Evolutionary conservation across 2,113 vertebrate species (phyloP), one percentile per base, ranked within the genome.

Genomic region (Elaphurus davidianus): DNA sequence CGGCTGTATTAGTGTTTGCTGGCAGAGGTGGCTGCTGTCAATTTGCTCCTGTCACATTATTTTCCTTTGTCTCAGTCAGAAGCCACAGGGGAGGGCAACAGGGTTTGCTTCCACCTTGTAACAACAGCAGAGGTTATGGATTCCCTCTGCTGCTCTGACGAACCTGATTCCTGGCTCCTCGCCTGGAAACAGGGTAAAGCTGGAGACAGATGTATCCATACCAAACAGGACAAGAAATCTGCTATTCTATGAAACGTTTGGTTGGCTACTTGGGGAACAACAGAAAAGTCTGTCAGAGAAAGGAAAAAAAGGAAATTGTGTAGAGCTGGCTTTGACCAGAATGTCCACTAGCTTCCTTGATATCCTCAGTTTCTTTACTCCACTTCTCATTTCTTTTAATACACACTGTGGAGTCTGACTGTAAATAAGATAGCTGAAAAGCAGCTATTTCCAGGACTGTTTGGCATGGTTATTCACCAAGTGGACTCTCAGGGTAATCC

Each of bases 121-220:
- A 98, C 97, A 98, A 98, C 50, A 96, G 93, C 98, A 95, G 76
- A 94, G 96, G 87, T 91, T 9, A 4, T 82, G 71, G 91, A 97
- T 64, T 97, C 98, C 97, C 98, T 96, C 67, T 19, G 15, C 62
- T 16, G 47, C 90, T 90, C 54, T 16, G 47, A 91, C 83, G 54
- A 97, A 94, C 93, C n/a, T 93, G 93, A 97, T 91, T 96, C 95
- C 97, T 97, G 94, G 96, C 95, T 97, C 96, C 96, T 98, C 62
- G 67, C 96, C 71, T 89, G 89, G 33, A 96, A 96, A 93, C 92
- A 76, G 92, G 88, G 86, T 50, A 91, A 55, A 94, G 67, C 83
- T 87, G 55, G 81, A 96, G 91, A 95, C 67, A 87, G 45, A 87
- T 76, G 86, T 27, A 43, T 27, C 25, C 40, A 23, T 28, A 74